phyloP scores from a whole-genome alignment of 2,888 invertebrate genomes.

The Orchesellides sinensis region DNA sequence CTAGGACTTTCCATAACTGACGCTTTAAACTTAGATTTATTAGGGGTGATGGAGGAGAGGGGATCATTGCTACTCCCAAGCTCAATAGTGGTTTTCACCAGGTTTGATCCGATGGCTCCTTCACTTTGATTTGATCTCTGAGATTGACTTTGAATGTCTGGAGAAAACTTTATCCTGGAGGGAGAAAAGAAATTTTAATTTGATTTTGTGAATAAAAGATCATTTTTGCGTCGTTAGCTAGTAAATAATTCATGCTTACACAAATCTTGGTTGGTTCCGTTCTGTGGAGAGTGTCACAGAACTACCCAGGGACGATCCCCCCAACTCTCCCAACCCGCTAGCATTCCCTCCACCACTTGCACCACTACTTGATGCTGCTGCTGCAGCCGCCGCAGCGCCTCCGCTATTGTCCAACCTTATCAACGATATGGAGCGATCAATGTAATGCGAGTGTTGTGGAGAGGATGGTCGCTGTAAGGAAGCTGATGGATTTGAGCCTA shows the following conservation, averaged over 20 bases:
- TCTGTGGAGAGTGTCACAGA: conserved; percentile 70
- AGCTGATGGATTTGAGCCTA: conserved; percentile 68
- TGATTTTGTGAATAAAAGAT: not conserved
- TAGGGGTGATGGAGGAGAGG: conserved; percentile 65
- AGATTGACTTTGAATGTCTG: conserved; percentile 60
- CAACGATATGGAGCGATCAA: conserved; percentile 74
- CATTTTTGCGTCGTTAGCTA: not conserved
- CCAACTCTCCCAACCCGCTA: conserved; percentile 31
- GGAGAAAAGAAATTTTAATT: too few relatives aligned
- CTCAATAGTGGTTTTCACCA: conserved; percentile 73
- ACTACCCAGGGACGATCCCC: conserved; percentile 62
- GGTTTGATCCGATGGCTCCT: conserved; percentile 60
- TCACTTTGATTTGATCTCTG: conserved; percentile 52
- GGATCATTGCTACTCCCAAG: conserved; percentile 74
- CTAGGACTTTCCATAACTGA: conserved; percentile 58
- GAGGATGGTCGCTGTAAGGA: conserved; percentile 72
- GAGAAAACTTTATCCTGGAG: conserved; percentile 66
- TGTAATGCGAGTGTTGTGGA: conserved; percentile 72
- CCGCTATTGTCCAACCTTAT: conserved; percentile 74
- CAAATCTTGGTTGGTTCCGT: conserved; percentile 70
- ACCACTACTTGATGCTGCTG: conserved; percentile 47
- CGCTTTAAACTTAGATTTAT: conserved; percentile 68
- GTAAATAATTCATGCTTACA: conserved; percentile 48
- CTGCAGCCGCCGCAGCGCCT: conserved; percentile 45
- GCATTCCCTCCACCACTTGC: conserved; percentile 48